Evolutionary conservation across 2,113 vertebrate genomes (phyloP), one percentile per base, ranked within the genome.

Genomic region (Coturnix japonica): DNA sequence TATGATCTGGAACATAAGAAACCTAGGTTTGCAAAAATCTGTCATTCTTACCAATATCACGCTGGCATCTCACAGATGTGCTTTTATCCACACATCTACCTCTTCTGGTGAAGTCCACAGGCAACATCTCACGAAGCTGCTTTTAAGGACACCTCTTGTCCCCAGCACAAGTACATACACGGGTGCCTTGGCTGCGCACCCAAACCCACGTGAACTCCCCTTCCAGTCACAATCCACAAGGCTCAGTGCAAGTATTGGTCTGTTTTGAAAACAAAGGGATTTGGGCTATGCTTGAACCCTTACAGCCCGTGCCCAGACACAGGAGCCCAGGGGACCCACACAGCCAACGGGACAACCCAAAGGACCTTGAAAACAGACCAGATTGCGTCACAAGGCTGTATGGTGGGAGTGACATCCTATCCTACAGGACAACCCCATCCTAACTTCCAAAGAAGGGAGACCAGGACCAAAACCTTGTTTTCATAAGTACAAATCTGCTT

Each of bases 231-330:
- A 81, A 54, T 20, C 17, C 8, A 15, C 1, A 8, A 65, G 0
- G 0, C 0, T 1, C 51, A 74, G 20, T 47, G 44, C 1, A 3
- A 59, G 54, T 21, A n/a, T 15, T 3, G 3, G 21, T 61, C 49
- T 61, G 28, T 67, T 43, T 46, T 21, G 46, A 83, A 70, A 69
- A 4, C 1, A n/a, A 61, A 81, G 19, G 11, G 7, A 78, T 78
- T 65, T 70, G 54, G 13, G 25, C 47, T 61, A 85, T 13, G 20
- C 37, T 26, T 4, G 11, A 59, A 15, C 35, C 39, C 13, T 57
- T 35, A 8, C 80, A 80, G n/a, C 6, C 18, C 43, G 15, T 30
- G 15, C 5, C 37, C 59, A 70, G 44, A 44, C 73, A 30, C 47
- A 91, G 31, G 57, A 79, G 25, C 41, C 37, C 7, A 37, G 4